These are phyloP conservation scores for Diplolepis rosae DNA, from an alignment of 2,888 invertebrate genomes.

Conservation along the genomic window DNA sequence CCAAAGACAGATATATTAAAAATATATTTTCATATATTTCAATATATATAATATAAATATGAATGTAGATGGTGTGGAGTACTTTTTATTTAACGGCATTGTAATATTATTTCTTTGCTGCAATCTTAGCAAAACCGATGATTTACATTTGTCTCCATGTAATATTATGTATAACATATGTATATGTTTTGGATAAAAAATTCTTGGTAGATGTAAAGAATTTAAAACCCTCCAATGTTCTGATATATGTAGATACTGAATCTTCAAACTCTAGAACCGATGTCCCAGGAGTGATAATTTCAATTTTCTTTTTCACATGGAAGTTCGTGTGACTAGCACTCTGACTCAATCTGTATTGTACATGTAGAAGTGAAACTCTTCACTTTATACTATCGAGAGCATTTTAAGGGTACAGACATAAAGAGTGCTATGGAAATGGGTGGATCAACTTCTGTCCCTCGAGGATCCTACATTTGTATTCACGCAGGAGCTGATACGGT, in stretches of 20 bases:
- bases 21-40: no score
- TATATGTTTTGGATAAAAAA: no score
- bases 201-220: no score
- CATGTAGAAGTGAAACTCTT: constrained; percentile 3
- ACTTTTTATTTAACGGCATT: no score
- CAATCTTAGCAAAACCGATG: no score
- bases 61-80: no score
- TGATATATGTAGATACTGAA: not conserved
- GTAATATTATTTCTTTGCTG: no score
- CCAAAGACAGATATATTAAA: no score
- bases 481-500: constrained; percentile 19
- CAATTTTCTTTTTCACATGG: not conserved
- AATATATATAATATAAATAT: no score
- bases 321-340: not conserved
- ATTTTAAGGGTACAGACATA: constrained; percentile 25
- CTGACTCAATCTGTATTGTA: constrained; percentile 7
- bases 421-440: constrained; percentile 3
- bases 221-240: not conserved
- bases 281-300: not conserved
- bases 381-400: constrained; percentile 18
- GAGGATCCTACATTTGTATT: constrained; percentile 12
- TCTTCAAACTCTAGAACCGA: not conserved
- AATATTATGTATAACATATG: no score
- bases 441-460: constrained; percentile 15
- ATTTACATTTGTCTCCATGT: no score